These are phyloP conservation scores for Hyperoodon ampullatus DNA, from an alignment of 2,113 vertebrate species.

Conservation along the genomic window DNA sequence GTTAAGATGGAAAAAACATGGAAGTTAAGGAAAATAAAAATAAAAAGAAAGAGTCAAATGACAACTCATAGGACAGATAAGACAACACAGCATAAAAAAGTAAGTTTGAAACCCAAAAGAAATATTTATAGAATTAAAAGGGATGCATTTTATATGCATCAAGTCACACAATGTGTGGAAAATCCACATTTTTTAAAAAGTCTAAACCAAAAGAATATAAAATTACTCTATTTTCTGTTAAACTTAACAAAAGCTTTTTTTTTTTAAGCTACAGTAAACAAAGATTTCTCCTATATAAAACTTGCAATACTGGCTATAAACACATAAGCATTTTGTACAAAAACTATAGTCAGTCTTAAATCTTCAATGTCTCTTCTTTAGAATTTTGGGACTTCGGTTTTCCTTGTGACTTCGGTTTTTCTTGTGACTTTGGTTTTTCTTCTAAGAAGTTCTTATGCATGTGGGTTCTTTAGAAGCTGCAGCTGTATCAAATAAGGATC, in stretches of 20 bases:
- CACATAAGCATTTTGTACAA: not conserved
- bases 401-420: slow-evolving; percentile 34
- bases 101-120: slow-evolving; percentile 17
- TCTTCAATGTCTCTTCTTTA: slow-evolving; percentile 11
- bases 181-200: slow-evolving; percentile 47
- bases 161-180: slow-evolving; percentile 60
- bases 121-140: slow-evolving; percentile 58
- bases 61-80: slow-evolving; percentile 78
- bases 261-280: slow-evolving; percentile 9
- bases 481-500: slow-evolving; percentile 51
- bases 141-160: slow-evolving; percentile 67
- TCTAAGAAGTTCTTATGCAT: slow-evolving; percentile 38
- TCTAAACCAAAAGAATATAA: slow-evolving; percentile 31
- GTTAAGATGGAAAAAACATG: slow-evolving; percentile 79
- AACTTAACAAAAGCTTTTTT: not conserved
- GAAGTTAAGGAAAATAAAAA: slow-evolving; percentile 78
- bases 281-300: slow-evolving; percentile 29
- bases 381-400: slow-evolving; percentile 24
- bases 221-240: slow-evolving; percentile 41
- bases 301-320: not conserved
- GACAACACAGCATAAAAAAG: slow-evolving; percentile 73
- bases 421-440: slow-evolving; percentile 3
- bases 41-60: slow-evolving; percentile 78
- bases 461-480: slow-evolving; percentile 47
- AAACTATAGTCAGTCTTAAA: slow-evolving; percentile 51